Conservation (phyloP, 2,888 invertebrate species). For the Eueremaeus valkanovi region DNA sequence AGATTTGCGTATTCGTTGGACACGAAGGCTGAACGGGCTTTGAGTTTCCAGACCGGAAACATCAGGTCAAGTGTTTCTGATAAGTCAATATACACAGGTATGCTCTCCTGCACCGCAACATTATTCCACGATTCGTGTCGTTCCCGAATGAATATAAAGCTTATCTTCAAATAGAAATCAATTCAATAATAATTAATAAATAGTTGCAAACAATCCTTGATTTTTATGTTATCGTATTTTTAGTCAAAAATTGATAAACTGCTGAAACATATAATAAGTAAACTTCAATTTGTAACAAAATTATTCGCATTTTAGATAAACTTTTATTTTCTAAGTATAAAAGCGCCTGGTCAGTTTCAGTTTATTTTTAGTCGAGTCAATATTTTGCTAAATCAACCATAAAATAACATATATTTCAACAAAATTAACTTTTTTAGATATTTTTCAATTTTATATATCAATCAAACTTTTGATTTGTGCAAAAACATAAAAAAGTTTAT, state of each 20-base stretch:
- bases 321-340: too few species aligned
- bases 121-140: slow-evolving; percentile 43
- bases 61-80: slow-evolving; percentile 40
- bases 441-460: too few species aligned
- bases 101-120: slow-evolving; percentile 36
- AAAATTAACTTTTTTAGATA: too few species aligned
- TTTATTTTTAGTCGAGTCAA: too few species aligned
- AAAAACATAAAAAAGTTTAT: too few species aligned
- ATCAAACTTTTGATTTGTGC: too few species aligned
- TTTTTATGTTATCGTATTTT: slow-evolving; percentile 1
- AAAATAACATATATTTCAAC: too few species aligned
- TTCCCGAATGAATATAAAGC: slow-evolving; percentile 44
- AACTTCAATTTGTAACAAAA: background rate
- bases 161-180: slow-evolving; percentile 23
- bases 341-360: too few species aligned
- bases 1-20: slow-evolving; percentile 58
- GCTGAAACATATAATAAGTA: too few species aligned
- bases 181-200: background rate
- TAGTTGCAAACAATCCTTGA: background rate
- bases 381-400: too few species aligned
- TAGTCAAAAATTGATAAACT: too few species aligned
- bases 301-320: background rate
- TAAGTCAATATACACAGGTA: slow-evolving; percentile 43
- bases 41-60: slow-evolving; percentile 43
- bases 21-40: slow-evolving; percentile 58